Evolutionary conservation across 2,888 invertebrate species (phyloP).

Genomic region (Hyppa rectilinea): DNA sequence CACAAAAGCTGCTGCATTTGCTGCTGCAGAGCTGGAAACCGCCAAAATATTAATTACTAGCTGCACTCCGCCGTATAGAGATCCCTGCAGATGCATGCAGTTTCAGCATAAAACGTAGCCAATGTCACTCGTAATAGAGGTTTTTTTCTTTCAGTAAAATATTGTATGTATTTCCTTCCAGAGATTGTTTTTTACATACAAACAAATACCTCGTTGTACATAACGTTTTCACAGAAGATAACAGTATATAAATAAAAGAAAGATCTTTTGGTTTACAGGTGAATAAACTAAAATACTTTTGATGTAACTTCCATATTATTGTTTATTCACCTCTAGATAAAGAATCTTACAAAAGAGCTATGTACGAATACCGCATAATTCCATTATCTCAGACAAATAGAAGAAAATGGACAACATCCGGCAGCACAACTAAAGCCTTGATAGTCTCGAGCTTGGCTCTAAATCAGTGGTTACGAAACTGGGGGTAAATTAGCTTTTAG

Average conservation of each 20-base stretch:
- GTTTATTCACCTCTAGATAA: neutral
- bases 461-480: too few species aligned
- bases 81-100: neutral
- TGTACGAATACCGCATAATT: neutral
- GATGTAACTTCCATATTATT: neutral
- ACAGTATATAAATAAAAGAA: neutral
- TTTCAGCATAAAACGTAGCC: neutral
- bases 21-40: constrained; percentile 80
- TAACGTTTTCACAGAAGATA: constrained; percentile 4
- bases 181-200: neutral
- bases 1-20: constrained; percentile 84
- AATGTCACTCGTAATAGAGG: neutral
- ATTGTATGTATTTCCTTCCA: neutral
- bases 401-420: neutral
- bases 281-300: constrained; percentile 32
- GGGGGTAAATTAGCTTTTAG: too few species aligned
- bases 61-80: too few species aligned
- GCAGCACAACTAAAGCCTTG: neutral
- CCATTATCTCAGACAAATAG: neutral
- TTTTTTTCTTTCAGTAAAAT: neutral
- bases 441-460: neutral
- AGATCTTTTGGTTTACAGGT: neutral
- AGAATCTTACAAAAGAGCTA: neutral
- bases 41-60: neutral
- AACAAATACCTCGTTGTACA: neutral